These are phyloP conservation scores for Trypoxylon attenuatum DNA, from an alignment of 2,888 invertebrate genomes.

Conservation along the genomic window DNA sequence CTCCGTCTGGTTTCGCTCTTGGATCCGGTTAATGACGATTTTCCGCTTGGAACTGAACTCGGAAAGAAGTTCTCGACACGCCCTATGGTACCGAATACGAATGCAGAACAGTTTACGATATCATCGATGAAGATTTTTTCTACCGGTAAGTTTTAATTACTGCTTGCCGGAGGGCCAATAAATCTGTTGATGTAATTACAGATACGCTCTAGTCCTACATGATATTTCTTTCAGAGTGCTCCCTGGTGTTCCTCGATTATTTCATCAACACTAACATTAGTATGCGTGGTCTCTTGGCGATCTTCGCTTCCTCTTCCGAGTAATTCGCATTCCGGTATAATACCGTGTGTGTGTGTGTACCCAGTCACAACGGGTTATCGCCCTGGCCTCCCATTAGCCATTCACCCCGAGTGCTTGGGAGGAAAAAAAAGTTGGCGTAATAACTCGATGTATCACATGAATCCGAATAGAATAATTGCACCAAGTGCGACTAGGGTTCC, in stretches of 20 bases:
- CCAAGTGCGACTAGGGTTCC: neutral
- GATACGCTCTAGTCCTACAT: neutral
- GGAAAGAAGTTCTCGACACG: constrained; percentile 4
- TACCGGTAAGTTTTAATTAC: constrained; percentile 12
- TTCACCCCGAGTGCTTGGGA: neutral
- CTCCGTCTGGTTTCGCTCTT: constrained; percentile 3
- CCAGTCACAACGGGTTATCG: constrained; percentile 10
- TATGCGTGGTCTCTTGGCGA: constrained; percentile 4
- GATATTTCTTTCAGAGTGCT: constrained; percentile 7
- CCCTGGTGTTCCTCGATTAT: constrained; percentile 8
- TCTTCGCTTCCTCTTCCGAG: constrained; percentile 24
- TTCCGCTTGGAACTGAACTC: constrained; percentile 6
- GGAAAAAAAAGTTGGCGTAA: constrained; percentile 20
- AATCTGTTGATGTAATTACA: constrained; percentile 15
- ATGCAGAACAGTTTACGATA: constrained; percentile 4
- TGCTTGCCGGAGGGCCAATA: constrained; percentile 1
- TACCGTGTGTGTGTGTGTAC: neutral
- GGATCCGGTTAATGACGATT: constrained; percentile 26
- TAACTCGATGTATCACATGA: constrained; percentile 8
- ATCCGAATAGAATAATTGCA: neutral
- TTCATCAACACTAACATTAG: constrained; percentile 17
- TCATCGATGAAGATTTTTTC: constrained; percentile 11
- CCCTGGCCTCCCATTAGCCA: constrained; percentile 7
- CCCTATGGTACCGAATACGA: neutral
- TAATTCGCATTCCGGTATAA: constrained; percentile 28